Conservation (phyloP, 2,113 vertebrate species). For the Toxotes chatareus region DNA sequence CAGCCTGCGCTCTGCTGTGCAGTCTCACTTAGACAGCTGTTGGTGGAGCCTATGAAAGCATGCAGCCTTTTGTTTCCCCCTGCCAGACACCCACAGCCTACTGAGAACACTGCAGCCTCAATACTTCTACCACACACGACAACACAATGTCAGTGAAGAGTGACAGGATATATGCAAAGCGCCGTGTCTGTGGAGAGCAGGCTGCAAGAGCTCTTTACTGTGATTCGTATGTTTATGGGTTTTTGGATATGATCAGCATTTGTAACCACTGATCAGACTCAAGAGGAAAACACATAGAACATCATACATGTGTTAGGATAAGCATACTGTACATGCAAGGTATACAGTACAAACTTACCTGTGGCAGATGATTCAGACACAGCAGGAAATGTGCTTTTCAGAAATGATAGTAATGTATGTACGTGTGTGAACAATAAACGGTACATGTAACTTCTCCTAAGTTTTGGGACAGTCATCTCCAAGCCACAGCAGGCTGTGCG, state of each 20-base stretch:
- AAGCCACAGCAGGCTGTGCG: background rate
- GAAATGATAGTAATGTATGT: too few relatives aligned
- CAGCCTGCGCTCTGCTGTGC: conserved; percentile 9
- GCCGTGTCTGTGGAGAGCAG: too few relatives aligned
- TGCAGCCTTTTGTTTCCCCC: conserved; percentile 8
- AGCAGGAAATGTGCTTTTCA: background rate
- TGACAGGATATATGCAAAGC: too few relatives aligned
- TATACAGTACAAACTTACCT: background rate
- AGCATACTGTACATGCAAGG: background rate
- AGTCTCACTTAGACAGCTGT: conserved; percentile 42
- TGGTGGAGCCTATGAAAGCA: conserved; percentile 31
- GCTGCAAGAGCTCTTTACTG: too few relatives aligned
- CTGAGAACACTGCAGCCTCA: background rate
- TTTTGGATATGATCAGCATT: too few relatives aligned
- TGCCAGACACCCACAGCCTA: background rate
- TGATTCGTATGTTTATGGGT: too few relatives aligned
- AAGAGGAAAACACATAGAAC: too few relatives aligned
- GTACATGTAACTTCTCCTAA: background rate
- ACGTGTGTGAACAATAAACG: background rate
- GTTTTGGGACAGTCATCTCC: background rate
- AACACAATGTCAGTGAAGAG: too few relatives aligned
- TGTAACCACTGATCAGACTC: too few relatives aligned
- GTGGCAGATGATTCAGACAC: background rate
- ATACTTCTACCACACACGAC: too few relatives aligned
- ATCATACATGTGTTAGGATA: background rate